A percentile compares a stretch with the other conserved stretches of the same genome.
Evolutionary conservation across 2,113 vertebrate genomes (phyloP).

Genomic region (Potamarius usumacintae): DNA sequence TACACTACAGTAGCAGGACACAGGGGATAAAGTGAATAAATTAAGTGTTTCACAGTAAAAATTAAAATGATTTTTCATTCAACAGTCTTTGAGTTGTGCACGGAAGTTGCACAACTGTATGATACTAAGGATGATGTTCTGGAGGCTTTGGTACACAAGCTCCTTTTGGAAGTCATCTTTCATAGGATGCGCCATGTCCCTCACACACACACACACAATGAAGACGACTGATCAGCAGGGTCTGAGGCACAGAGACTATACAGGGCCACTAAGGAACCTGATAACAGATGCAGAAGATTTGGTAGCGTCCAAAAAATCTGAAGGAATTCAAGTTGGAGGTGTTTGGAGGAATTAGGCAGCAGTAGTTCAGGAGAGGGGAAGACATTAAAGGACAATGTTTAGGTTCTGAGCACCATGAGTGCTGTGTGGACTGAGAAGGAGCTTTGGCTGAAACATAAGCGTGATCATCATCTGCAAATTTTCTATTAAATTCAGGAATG

Average conservation of each 20-base stretch:
- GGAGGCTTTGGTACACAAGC: slow-evolving; percentile 75
- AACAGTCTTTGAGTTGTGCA: slow-evolving; percentile 75
- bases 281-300: slow-evolving; percentile 19
- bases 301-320: not conserved
- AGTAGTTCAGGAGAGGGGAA: slow-evolving; percentile 69
- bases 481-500: slow-evolving; percentile 2
- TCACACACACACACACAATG: slow-evolving; percentile 10
- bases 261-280: slow-evolving; percentile 1
- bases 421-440: slow-evolving; percentile 11
- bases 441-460: slow-evolving; percentile 2
- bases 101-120: slow-evolving; percentile 68
- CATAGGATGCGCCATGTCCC: slow-evolving; percentile 19
- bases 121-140: slow-evolving; percentile 66
- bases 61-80: slow-evolving; percentile 64
- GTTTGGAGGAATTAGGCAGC: slow-evolving; percentile 46
- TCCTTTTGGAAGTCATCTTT: slow-evolving; percentile 70
- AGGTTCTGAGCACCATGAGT: slow-evolving; percentile 54
- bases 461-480: not conserved
- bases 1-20: slow-evolving; percentile 66
- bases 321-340: not conserved
- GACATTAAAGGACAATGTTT: slow-evolving; percentile 69
- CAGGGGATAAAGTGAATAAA: slow-evolving; percentile 54
- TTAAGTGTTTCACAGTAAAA: slow-evolving; percentile 67
- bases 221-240: slow-evolving; percentile 26
- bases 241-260: slow-evolving; percentile 38